A percentile compares a stretch with the other conserved stretches of the same genome.
These are phyloP conservation scores for Agelaius phoeniceus DNA, from an alignment of 2,113 vertebrate species.

Conservation along the genomic window DNA sequence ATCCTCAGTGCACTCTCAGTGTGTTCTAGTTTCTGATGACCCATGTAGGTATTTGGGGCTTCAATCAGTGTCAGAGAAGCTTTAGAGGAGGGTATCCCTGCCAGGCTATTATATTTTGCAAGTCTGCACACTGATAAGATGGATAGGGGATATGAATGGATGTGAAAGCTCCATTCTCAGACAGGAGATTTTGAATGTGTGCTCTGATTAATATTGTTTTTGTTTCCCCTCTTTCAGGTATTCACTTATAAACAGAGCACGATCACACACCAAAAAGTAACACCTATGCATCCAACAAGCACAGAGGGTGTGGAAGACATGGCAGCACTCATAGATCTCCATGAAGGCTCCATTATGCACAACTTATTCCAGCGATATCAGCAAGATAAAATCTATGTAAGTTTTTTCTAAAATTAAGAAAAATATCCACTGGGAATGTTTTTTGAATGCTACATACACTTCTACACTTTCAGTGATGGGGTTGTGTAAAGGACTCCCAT, in stretches of 20 bases:
- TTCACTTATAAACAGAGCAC: constrained; percentile 97
- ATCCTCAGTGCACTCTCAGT: background rate
- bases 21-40: background rate
- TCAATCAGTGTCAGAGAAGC: background rate
- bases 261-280: constrained; percentile 89
- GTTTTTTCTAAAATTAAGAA: constrained; percentile 49
- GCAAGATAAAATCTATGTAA: constrained; percentile 91
- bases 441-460: accelerated
- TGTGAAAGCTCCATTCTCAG: background rate
- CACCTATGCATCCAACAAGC: constrained; percentile 83
- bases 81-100: background rate
- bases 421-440: background rate
- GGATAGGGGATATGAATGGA: background rate
- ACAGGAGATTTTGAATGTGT: background rate
- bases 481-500: accelerated
- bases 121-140: background rate
- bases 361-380: constrained; percentile 90
- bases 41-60: accelerated
- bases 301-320: constrained; percentile 89
- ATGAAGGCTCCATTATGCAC: constrained; percentile 95
- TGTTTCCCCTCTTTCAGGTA: constrained; percentile 74
- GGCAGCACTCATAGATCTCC: constrained; percentile 89
- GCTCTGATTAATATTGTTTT: background rate
- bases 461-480: background rate
- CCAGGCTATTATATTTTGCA: background rate